These are phyloP conservation scores for Drosophila siamana DNA, from an alignment of 2,888 invertebrate species.

Conservation along the genomic window DNA sequence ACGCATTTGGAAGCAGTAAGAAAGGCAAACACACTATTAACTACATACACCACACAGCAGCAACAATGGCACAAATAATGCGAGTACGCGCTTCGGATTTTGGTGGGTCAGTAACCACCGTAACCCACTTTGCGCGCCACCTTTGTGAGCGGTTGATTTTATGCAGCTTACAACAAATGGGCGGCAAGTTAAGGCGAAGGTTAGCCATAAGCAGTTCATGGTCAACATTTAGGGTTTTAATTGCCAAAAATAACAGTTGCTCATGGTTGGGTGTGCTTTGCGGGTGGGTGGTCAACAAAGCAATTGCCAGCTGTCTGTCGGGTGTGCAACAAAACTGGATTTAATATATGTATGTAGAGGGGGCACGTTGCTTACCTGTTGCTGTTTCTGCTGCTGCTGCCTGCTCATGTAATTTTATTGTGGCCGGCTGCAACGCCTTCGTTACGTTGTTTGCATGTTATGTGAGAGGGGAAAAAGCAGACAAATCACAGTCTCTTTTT, in stretches of 20 bases:
- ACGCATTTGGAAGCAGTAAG: slow-evolving; percentile 60
- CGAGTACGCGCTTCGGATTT: slow-evolving; percentile 22
- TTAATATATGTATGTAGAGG: slow-evolving; percentile 9
- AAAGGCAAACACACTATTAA: slow-evolving; percentile 26
- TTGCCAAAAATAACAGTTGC: slow-evolving; percentile 16
- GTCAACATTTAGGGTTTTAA: slow-evolving; percentile 36
- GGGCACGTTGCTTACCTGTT: slow-evolving; percentile 13
- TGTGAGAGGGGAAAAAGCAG: slow-evolving; percentile 29
- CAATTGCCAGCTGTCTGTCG: slow-evolving; percentile 7
- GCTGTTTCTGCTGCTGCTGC: slow-evolving; percentile 7
- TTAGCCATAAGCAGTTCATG: slow-evolving; percentile 52
- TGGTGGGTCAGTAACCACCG: slow-evolving; percentile 67
- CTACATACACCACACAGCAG: slow-evolving; percentile 12
- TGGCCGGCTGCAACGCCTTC: slow-evolving; percentile 44
- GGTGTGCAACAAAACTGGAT: slow-evolving; percentile 28
- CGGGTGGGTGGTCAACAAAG: slow-evolving; percentile 26
- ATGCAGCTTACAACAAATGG: slow-evolving; percentile 29
- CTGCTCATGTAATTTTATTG: slow-evolving; percentile 50
- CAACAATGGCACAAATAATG: slow-evolving; percentile 53
- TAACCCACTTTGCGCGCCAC: slow-evolving; percentile 50
- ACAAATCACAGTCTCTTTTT: slow-evolving; percentile 9
- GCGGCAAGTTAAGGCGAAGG: slow-evolving; percentile 63
- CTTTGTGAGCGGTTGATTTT: slow-evolving; percentile 1
- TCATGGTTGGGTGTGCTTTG: neutral
- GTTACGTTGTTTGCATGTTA: slow-evolving; percentile 58